phyloP scores from a whole-genome alignment of 2,113 vertebrate species.

The Phrynocephalus versicolor region DNA sequence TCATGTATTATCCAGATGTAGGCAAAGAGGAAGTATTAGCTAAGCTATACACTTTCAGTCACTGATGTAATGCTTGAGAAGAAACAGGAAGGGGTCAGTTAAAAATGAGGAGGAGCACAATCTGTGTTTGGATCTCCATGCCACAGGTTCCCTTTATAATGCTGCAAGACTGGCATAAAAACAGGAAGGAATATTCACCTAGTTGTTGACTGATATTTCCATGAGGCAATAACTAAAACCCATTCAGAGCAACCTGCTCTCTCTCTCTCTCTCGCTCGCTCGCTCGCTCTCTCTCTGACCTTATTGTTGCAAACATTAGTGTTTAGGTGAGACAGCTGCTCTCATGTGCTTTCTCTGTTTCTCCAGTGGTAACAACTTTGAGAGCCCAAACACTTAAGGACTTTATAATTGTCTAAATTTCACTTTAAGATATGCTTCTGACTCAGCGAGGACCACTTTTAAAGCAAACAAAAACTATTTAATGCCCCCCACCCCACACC shows the following conservation, averaged over 20 bases:
- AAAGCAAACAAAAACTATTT: not conserved
- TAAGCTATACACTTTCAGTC: not conserved
- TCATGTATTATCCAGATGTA: not conserved
- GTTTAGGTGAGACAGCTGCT: not conserved
- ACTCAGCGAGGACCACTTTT: not conserved
- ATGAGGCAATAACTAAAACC: not conserved
- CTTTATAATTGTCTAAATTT: not conserved
- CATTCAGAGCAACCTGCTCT: not conserved
- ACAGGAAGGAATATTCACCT: not conserved
- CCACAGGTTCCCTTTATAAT: not conserved
- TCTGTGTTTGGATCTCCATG: not conserved
- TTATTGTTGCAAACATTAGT: constrained; percentile 3
- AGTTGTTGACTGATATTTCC: not conserved
- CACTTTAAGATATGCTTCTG: not conserved
- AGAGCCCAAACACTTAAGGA: not conserved
- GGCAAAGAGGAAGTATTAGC: not conserved
- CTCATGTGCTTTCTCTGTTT: not conserved
- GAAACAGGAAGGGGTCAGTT: not conserved
- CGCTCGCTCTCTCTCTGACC: not conserved
- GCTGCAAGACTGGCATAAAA: too few relatives aligned
- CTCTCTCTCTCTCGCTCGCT: not conserved
- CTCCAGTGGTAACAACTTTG: not conserved
- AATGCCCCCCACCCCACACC: not conserved
- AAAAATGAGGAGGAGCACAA: not conserved
- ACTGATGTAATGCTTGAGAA: not conserved